phyloP scores from a whole-genome alignment of 2,888 invertebrate genomes.

The Boloria euphrosyne region DNA sequence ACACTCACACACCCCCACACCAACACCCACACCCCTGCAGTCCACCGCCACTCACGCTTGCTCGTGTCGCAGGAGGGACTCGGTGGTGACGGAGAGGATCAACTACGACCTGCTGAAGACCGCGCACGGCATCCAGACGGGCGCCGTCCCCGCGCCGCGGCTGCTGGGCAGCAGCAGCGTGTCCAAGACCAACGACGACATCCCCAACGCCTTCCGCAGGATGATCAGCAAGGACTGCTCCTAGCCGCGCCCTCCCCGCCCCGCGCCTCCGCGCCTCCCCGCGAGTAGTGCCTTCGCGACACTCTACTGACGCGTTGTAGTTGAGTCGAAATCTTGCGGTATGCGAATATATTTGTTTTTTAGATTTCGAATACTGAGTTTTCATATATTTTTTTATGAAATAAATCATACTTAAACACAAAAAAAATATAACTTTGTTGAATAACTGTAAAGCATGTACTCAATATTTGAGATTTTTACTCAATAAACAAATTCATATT shows the following conservation, averaged over 20 bases:
- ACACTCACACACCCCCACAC: conserved; percentile 90
- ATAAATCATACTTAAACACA: too few species aligned
- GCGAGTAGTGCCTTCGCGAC: conserved; percentile 40
- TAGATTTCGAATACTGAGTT: too few species aligned
- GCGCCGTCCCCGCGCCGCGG: conserved; percentile 87
- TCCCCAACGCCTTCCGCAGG: conserved; percentile 89
- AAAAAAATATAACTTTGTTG: too few species aligned
- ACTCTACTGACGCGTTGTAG: conserved; percentile 30
- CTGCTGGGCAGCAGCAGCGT: conserved; percentile 88
- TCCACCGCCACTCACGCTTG: too few species aligned
- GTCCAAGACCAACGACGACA: conserved; percentile 91
- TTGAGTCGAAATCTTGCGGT: background rate
- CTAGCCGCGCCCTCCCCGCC: conserved; percentile 48
- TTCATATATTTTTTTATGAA: too few species aligned
- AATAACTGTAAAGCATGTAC: too few species aligned
- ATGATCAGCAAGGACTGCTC: conserved; percentile 76
- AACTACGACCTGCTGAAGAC: conserved; percentile 94
- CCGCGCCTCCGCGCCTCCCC: conserved; percentile 37
- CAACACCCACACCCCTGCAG: too few species aligned
- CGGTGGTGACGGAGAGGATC: conserved; percentile 92
- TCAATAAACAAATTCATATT: too few species aligned
- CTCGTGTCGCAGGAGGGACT: conserved; percentile 87
- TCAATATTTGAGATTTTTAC: too few species aligned
- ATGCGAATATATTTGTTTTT: too few species aligned
- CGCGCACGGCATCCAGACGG: conserved; percentile 88